Evolutionary conservation across 2,888 invertebrate species (phyloP), one percentile per base, ranked within the genome.

Genomic region (Eupeodes latifasciatus): DNA sequence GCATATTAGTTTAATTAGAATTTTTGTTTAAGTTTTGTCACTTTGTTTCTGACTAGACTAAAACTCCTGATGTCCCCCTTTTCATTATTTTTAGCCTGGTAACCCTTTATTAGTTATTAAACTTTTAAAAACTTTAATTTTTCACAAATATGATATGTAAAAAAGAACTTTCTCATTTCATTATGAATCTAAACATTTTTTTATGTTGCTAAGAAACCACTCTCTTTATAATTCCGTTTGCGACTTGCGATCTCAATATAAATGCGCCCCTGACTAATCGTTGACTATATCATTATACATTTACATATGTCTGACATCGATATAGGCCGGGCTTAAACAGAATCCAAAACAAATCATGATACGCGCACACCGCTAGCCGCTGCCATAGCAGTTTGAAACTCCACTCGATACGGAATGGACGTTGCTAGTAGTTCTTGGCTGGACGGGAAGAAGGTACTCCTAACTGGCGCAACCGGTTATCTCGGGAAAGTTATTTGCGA

Each of bases 391-490:
- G 88, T 88, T 75, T 61, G 64, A 81, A 78, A 69, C 78, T 78
- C 19, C 75, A 81, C 85, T 57, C 57, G 59, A 34, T 34, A 59
- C 88, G 85, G 84, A 64, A 88, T 88, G 88, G 88, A 88, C 88
- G 88, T 85, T 57, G 69, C 14, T 36, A 84, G 80, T 40, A 80
- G 64, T 55, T 44, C 67, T 81, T 90, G 90, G 90, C 51, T 90
- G 59, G 80, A 84, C 59, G 89, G 94, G 64, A 89, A 91, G 89
- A 89, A 89, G 55, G 77, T 90, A 79, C 82, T 90, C 49, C 81
- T 91, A 16, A 91, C 91, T n/a, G 90, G 91, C 14, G 91, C 90
- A 55, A 90, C 90, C 61, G 91, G 91, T 76, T 91, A 90, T 81
- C 69, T 91, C 49, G 91, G 91, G 71, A 91, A 91, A 90, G 91